phyloP scores from a whole-genome alignment of 2,113 vertebrate genomes.

The Sphaerodactylus townsendi region DNA sequence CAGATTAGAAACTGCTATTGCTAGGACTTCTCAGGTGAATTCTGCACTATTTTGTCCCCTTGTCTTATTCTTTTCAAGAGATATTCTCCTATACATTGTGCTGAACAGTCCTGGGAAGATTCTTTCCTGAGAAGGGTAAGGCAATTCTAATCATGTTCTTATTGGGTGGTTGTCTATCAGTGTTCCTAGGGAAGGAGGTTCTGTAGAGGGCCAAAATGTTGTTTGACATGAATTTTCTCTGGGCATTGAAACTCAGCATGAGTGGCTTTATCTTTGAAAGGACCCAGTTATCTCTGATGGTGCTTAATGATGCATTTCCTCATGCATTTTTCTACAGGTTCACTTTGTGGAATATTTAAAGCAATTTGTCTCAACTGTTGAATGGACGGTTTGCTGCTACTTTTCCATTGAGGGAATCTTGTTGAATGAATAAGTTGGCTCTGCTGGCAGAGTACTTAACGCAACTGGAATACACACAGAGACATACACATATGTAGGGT shows the following conservation, averaged over 20 bases:
- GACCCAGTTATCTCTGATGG: background rate
- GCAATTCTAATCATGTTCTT: slow-evolving; percentile 46
- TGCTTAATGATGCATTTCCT: slow-evolving; percentile 6
- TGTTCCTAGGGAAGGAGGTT: slow-evolving; percentile 4
- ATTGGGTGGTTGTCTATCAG: slow-evolving; percentile 3
- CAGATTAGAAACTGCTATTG: slow-evolving; percentile 57
- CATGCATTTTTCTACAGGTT: slow-evolving; percentile 3
- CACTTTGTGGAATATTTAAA: background rate
- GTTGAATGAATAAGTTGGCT: background rate
- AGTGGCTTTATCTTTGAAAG: background rate
- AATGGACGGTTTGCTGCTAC: background rate
- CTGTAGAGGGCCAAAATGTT: background rate
- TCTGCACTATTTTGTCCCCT: slow-evolving; percentile 40
- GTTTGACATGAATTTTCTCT: slow-evolving; percentile 27
- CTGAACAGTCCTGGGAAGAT: slow-evolving; percentile 47
- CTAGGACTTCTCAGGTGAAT: slow-evolving; percentile 59
- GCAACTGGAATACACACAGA: no score
- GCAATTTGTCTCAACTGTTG: background rate
- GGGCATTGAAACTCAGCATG: slow-evolving; percentile 33
- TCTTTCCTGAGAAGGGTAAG: slow-evolving; percentile 74
- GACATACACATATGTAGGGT: no score
- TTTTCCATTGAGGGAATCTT: background rate
- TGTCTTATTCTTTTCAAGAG: slow-evolving; percentile 55
- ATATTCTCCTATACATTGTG: slow-evolving; percentile 53
- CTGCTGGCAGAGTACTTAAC: no score